Evolutionary conservation across 2,797 vertebrate species (phyloP).

Genomic region (Notolabrus celidotus): DNA sequence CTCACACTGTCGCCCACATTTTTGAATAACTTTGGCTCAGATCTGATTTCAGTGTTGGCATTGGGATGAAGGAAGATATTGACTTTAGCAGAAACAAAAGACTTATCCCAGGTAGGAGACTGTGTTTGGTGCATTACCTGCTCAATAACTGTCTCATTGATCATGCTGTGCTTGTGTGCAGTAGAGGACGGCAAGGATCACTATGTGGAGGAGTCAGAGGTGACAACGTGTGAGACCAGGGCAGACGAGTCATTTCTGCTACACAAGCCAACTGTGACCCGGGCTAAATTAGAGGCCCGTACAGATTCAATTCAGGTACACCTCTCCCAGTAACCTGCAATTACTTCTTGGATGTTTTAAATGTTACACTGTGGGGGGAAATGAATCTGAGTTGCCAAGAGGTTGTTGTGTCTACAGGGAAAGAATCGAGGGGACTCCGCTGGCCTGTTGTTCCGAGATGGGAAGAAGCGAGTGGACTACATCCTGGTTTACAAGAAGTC

Average conservation of each 20-base stretch:
- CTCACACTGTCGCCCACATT: constrained; percentile 28
- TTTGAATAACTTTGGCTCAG: constrained; percentile 23
- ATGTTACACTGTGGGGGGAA: neutral
- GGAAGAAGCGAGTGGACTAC: constrained; percentile 97
- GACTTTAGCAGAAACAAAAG: constrained; percentile 33
- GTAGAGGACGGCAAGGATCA: constrained; percentile 87
- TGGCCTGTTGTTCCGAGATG: constrained; percentile 95
- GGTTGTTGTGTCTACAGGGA: constrained; percentile 66
- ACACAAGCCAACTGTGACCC: constrained; percentile 84
- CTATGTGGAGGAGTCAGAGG: constrained; percentile 91
- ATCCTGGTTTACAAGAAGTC: constrained; percentile 99
- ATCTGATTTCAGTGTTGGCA: constrained; percentile 47
- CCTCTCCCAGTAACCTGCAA: neutral
- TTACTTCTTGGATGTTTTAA: neutral
- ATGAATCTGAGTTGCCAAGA: neutral
- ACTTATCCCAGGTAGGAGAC: neutral
- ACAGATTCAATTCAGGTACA: constrained; percentile 88
- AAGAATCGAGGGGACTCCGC: constrained; percentile 84
- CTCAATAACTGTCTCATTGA: constrained; percentile 24
- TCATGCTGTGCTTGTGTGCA: constrained; percentile 59
- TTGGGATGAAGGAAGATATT: constrained; percentile 45
- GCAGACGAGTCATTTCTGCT: constrained; percentile 90
- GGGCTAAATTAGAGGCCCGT: constrained; percentile 87
- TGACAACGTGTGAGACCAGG: constrained; percentile 87
- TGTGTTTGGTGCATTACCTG: neutral